Evolutionary conservation across 2,888 invertebrate species (phyloP).

Genomic region (Drosophila subquinaria): DNA sequence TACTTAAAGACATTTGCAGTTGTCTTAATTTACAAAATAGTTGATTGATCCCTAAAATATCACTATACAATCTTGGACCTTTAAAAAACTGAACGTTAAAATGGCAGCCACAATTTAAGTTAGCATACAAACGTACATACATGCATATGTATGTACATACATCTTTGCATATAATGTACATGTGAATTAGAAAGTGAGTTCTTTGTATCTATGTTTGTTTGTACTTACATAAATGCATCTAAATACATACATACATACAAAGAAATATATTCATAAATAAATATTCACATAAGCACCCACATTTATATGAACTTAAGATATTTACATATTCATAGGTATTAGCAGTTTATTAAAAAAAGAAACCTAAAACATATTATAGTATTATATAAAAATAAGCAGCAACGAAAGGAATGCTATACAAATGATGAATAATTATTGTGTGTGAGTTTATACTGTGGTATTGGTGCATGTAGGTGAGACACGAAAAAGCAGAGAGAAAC

Average conservation of each 20-base stretch:
- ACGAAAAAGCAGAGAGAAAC: slow-evolving; percentile 25
- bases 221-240: not conserved
- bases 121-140: slow-evolving; percentile 11
- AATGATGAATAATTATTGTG: slow-evolving; percentile 21
- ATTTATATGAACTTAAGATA: not conserved
- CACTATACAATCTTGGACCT: slow-evolving; percentile 8
- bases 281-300: not conserved
- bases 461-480: slow-evolving; percentile 31
- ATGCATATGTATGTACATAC: not conserved
- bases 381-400: slow-evolving; percentile 4
- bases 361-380: not conserved
- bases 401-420: slow-evolving; percentile 39
- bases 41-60: slow-evolving; percentile 23
- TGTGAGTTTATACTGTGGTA: slow-evolving; percentile 19
- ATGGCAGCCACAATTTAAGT: slow-evolving; percentile 3
- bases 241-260: too few relatives aligned
- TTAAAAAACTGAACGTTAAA: slow-evolving; percentile 4
- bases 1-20: not conserved
- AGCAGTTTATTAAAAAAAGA: not conserved
- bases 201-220: not conserved
- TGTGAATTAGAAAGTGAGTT: not conserved
- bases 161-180: not conserved
- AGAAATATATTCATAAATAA: too few relatives aligned
- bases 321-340: not conserved
- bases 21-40: not conserved